Base-by-base conservation (phyloP, 2,113 vertebrate genomes). In the Pseudolaguvia tuberculata region DNA sequence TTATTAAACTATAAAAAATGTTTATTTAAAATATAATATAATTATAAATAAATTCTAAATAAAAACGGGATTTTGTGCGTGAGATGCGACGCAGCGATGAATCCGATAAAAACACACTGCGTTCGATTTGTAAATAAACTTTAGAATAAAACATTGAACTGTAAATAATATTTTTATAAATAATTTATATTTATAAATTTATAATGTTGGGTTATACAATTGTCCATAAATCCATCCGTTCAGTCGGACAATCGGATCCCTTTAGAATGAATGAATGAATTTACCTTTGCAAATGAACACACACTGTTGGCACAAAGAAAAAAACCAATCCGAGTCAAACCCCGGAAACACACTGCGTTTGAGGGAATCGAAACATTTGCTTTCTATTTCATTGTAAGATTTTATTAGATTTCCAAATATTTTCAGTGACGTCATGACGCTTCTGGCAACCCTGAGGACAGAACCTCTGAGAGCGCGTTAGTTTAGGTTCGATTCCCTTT, bases 191-290 rank as follows among this genome's bases (percentile, higher is more conserved):
- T 67, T 77, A 79, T 84, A 72, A 51, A 53, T 82, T 81, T 79
- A 77, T 78, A 84, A 80, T 81, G 83, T 35, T 15, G 39, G 63
- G 27, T 67, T 79, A 89, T 89, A 90, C 83, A 86, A 84, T 82
- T 81, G 80, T 82, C 84, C 89, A 90, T 90, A 91, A 90, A 90
- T 91, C 89, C 82, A 88, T 88, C 87, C 84, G 85, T 88, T 89
- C 89, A 90, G 87, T 76, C 87, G 86, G 87, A 82, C 75, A 70
- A 77, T 77, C 84, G 56, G 80, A 80, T 85, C 81, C 68, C 69
- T 81, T 72, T 83, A 80, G 80, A 11, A 86, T 79, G 83, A 73
- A 58, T 88, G 83, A 80, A 79, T 86, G 86, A 11, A 3, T 42
- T 89, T 86, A 88, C 87, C 88, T 90, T 89, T 86, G 88, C 83